Conservation (phyloP, 2,113 vertebrate genomes). For the Dicentrarchus labrax region DNA sequence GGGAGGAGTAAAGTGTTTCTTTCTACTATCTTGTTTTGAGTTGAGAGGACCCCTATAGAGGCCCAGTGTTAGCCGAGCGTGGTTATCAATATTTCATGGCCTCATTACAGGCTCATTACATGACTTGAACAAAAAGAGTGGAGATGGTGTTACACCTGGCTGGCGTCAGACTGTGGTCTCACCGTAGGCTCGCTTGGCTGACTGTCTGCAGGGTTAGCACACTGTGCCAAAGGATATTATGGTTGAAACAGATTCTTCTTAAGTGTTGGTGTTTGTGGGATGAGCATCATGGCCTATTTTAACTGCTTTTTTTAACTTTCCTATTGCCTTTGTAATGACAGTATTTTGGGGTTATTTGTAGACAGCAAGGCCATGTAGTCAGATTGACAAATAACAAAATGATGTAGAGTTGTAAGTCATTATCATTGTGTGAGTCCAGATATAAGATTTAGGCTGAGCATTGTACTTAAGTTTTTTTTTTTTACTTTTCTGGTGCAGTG, state of each 20-base stretch:
- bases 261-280: background rate
- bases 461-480: background rate
- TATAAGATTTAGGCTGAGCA: background rate
- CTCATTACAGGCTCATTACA: slow-evolving; percentile 85
- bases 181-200: background rate
- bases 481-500: background rate
- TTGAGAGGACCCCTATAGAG: slow-evolving; percentile 5
- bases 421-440: background rate
- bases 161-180: slow-evolving; percentile 14
- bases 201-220: background rate
- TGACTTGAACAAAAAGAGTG: slow-evolving; percentile 68
- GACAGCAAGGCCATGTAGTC: background rate
- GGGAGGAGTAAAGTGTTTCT: background rate
- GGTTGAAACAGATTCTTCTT: background rate
- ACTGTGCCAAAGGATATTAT: background rate
- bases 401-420: background rate
- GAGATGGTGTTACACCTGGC: slow-evolving; percentile 72
- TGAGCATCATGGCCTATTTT: background rate
- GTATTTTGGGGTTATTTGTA: background rate
- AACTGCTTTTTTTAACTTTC: background rate
- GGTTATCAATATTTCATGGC: slow-evolving; percentile 78
- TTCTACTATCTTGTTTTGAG: slow-evolving; percentile 10
- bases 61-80: slow-evolving; percentile 59
- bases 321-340: background rate
- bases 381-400: background rate